These are phyloP conservation scores for Oncorhynchus kisutch DNA, from an alignment of 2,113 vertebrate genomes.

Conservation along the genomic window DNA sequence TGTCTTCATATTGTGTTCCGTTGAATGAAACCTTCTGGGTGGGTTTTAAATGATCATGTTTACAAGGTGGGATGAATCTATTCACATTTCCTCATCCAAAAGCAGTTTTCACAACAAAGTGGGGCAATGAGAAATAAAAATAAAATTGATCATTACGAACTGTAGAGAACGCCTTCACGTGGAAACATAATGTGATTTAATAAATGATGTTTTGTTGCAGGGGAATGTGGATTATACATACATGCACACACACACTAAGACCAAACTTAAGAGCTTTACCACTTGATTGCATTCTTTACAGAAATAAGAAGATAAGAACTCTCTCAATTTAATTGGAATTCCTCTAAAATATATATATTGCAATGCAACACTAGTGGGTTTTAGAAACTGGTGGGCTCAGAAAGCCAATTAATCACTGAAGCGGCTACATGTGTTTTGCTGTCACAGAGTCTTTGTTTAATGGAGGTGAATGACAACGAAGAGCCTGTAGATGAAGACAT, in stretches of 20 bases:
- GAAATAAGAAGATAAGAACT: conserved; percentile 46
- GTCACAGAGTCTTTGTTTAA: not conserved
- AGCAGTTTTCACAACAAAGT: not conserved
- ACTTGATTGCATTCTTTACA: conserved; percentile 40
- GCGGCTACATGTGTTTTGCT: conserved; percentile 7
- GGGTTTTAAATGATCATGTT: too few species aligned
- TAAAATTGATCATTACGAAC: not conserved
- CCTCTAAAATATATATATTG: conserved; percentile 46
- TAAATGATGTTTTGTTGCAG: not conserved
- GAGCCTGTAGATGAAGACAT: not conserved
- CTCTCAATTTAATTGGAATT: conserved; percentile 50
- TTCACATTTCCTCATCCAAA: not conserved
- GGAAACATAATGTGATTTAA: not conserved
- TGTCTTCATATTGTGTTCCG: too few species aligned
- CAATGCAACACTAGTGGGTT: not conserved
- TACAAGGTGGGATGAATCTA: not conserved
- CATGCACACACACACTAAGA: not conserved
- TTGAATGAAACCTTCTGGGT: too few species aligned
- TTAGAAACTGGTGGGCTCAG: conserved; percentile 13
- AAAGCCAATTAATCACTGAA: conserved; percentile 43
- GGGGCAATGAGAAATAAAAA: not conserved
- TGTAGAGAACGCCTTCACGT: not conserved
- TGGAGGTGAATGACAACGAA: not conserved
- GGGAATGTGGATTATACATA: too few species aligned
- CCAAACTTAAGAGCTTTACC: conserved; percentile 24